These are phyloP conservation scores for Drosophila gunungcola DNA, from an alignment of 1,140 invertebrate species.

Conservation along the genomic window DNA sequence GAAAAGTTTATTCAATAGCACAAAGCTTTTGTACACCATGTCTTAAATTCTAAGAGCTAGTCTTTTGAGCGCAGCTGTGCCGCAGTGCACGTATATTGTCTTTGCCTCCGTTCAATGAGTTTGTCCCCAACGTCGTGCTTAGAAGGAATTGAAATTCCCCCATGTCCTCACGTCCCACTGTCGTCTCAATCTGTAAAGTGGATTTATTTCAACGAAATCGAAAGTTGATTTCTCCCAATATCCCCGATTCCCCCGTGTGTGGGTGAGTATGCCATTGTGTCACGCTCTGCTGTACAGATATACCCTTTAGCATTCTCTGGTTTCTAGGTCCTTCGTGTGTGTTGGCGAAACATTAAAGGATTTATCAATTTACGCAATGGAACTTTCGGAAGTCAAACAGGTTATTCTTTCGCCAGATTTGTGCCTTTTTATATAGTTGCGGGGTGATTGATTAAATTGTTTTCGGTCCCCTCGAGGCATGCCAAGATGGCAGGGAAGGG, in stretches of 20 bases:
- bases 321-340: conserved; percentile 16
- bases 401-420: conserved; percentile 41
- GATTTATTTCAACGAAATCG: conserved; percentile 79
- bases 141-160: conserved; percentile 71
- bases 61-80: not conserved
- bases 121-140: conserved; percentile 67
- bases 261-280: conserved; percentile 36
- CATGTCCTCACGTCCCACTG: conserved; percentile 34
- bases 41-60: not conserved
- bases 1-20: too few relatives aligned
- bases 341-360: conserved; percentile 68
- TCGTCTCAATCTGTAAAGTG: conserved; percentile 73
- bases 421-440: conserved; percentile 45
- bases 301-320: conserved; percentile 26
- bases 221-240: conserved; percentile 67
- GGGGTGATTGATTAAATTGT: conserved; percentile 72
- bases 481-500: not conserved
- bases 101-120: conserved; percentile 62
- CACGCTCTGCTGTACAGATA: conserved; percentile 6
- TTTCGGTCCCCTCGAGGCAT: conserved; percentile 15
- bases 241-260: conserved; percentile 6
- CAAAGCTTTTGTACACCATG: too few relatives aligned
- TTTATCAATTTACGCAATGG: conserved; percentile 76
- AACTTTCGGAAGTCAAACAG: conserved; percentile 41
- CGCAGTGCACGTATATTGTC: conserved; percentile 59